Conservation (phyloP, 2,797 vertebrate species). For the Esox masquinongy region DNA sequence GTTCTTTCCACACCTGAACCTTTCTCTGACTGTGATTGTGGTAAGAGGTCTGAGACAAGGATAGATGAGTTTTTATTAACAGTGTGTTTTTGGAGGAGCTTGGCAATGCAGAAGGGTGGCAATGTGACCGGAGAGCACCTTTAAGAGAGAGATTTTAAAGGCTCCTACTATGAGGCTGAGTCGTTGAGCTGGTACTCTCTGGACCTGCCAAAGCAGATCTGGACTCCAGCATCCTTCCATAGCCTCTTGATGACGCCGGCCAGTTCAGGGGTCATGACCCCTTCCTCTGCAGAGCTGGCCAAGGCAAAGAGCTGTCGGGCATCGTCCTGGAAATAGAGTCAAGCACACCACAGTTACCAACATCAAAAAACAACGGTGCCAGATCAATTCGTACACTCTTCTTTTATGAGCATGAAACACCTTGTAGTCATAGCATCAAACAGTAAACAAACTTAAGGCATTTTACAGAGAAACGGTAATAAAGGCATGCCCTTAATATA, state of each 20-base stretch:
- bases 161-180: constrained; percentile 86
- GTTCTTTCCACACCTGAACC: too few relatives aligned
- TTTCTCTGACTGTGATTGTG: too few relatives aligned
- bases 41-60: too few relatives aligned
- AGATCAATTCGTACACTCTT: neutral
- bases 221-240: constrained; percentile 83
- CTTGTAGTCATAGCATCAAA: neutral
- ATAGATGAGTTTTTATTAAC: too few relatives aligned
- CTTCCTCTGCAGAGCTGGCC: constrained; percentile 84
- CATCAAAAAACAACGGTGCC: neutral
- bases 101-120: neutral
- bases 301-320: constrained; percentile 84
- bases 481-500: neutral
- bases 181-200: constrained; percentile 89
- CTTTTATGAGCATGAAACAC: neutral
- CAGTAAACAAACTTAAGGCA: neutral
- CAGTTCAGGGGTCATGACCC: constrained; percentile 82
- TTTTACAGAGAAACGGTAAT: neutral
- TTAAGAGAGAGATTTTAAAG: neutral
- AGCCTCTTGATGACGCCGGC: constrained; percentile 82
- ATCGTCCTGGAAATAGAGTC: constrained; percentile 74
- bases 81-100: neutral
- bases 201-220: constrained; percentile 83
- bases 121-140: neutral
- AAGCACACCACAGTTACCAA: neutral